Evolutionary conservation across 2,113 vertebrate species (phyloP).

Genomic region (Coregonus clupeaformis): DNA sequence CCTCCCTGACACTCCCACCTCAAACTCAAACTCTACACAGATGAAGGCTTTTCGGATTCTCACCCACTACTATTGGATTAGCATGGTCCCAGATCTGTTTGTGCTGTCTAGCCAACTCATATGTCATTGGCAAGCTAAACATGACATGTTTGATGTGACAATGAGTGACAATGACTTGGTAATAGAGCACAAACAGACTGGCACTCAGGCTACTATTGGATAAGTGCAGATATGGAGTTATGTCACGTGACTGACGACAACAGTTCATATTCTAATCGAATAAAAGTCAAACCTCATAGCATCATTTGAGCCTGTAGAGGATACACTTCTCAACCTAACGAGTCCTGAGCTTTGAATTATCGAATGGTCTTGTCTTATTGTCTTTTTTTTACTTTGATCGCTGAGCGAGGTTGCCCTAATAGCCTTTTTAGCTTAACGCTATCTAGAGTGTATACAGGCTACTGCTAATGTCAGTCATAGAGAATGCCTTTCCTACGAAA

Average conservation of each 20-base stretch:
- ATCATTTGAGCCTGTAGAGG: background rate
- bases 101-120: too few relatives aligned
- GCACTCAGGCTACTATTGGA: too few relatives aligned
- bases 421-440: background rate
- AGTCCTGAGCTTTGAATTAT: conserved; percentile 25
- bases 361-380: too few relatives aligned
- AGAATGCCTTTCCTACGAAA: background rate
- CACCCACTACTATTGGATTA: too few relatives aligned
- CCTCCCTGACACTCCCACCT: background rate
- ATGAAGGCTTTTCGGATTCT: background rate
- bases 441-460: background rate
- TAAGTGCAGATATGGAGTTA: too few relatives aligned
- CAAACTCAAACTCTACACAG: background rate
- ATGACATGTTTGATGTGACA: too few relatives aligned
- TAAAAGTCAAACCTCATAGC: background rate
- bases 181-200: too few relatives aligned
- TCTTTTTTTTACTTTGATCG: conserved; percentile 8
- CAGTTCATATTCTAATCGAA: background rate
- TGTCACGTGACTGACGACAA: too few relatives aligned
- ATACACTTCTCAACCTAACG: conserved; percentile 12
- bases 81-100: too few relatives aligned
- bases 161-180: too few relatives aligned
- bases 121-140: too few relatives aligned
- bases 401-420: conserved; percentile 7
- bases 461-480: background rate